phyloP scores from a whole-genome alignment of 2,888 invertebrate species.

The Amiota minor region DNA sequence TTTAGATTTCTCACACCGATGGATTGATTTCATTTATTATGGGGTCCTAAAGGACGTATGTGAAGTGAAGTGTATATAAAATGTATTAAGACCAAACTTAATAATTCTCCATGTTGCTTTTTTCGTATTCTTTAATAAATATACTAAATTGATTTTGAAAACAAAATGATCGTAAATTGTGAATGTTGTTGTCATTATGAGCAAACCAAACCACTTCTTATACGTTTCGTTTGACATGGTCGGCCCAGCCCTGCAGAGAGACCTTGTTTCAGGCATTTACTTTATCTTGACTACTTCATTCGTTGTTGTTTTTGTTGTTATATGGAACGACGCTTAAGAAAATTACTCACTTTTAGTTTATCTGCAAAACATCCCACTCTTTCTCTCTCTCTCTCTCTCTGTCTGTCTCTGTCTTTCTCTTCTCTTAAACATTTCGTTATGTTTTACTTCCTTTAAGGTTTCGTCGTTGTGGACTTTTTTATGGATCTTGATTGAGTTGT shows the following conservation, averaged over 20 bases:
- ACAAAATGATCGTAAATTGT: constrained; percentile 68
- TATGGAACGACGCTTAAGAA: constrained; percentile 40
- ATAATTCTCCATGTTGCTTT: constrained; percentile 10
- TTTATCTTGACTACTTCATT: no score
- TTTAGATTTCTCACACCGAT: no score
- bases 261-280: no score
- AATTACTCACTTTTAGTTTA: constrained; percentile 47
- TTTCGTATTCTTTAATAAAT: constrained; percentile 43
- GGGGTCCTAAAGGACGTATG: neutral
- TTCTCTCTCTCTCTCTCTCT: neutral
- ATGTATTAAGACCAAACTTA: neutral
- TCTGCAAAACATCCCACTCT: neutral
- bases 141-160: constrained; percentile 64
- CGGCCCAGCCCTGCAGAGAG: neutral
- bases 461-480: constrained; percentile 47
- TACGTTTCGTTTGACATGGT: constrained; percentile 19
- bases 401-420: neutral
- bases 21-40: no score
- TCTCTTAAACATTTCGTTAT: constrained; percentile 27
- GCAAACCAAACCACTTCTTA: constrained; percentile 1
- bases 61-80: constrained; percentile 19
- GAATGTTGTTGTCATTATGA: constrained; percentile 53
- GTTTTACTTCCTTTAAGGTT: constrained; percentile 28
- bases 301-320: constrained; percentile 29
- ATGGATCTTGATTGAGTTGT: constrained; percentile 71